Evolutionary conservation across 2,888 invertebrate genomes (phyloP).

Genomic region (Lepidocyrtinus sp.): DNA sequence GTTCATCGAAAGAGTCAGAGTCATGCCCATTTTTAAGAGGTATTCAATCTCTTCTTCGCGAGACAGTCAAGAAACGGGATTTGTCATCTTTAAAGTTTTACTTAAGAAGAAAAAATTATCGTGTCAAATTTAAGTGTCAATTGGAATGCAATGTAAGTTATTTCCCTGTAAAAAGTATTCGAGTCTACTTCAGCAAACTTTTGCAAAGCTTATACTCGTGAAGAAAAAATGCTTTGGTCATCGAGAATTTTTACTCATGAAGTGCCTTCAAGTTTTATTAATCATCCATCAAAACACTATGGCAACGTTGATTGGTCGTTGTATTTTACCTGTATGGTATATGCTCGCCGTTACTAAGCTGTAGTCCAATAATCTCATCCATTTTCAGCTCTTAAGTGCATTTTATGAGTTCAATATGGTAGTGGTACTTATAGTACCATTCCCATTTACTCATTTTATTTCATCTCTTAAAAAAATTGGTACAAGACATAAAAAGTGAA

Average conservation of each 20-base stretch:
- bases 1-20: neutral
- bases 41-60: neutral
- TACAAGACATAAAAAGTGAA: neutral
- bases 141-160: too few relatives aligned
- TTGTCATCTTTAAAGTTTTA: neutral
- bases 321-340: neutral
- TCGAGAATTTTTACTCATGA: neutral
- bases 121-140: neutral
- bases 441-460: neutral
- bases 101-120: constrained; percentile 3
- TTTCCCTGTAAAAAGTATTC: too few relatives aligned
- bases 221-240: neutral
- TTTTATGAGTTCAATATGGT: neutral
- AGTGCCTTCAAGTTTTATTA: constrained; percentile 1
- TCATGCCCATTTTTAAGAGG: neutral
- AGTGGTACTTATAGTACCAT: constrained; percentile 2
- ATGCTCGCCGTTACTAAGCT: neutral
- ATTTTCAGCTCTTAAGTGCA: neutral
- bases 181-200: neutral
- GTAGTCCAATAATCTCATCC: neutral
- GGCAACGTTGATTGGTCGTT: too few relatives aligned
- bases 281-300: neutral
- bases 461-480: constrained; percentile 3
- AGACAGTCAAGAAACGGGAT: neutral
- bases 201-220: too few relatives aligned